Conservation (phyloP, 2,113 vertebrate species). For the Callipepla californica region DNA sequence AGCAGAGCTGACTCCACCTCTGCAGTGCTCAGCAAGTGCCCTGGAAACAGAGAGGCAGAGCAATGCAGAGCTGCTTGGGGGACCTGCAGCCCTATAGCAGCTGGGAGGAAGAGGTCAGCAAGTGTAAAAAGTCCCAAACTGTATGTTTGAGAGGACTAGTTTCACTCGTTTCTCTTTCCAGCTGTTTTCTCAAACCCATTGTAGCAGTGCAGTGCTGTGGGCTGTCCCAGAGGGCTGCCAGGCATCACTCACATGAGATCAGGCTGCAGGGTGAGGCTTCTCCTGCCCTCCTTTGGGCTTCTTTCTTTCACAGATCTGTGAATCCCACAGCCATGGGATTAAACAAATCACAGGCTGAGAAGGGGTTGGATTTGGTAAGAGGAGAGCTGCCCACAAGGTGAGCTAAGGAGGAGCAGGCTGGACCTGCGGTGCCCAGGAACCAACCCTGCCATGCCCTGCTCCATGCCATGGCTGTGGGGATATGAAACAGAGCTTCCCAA, state of each 20-base stretch:
- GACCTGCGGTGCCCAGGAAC: neutral
- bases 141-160: rapidly evolving
- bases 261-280: neutral
- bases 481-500: rapidly evolving
- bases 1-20: conserved; percentile 96
- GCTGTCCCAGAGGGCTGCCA: neutral
- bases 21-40: conserved; percentile 93
- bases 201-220: neutral
- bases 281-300: neutral
- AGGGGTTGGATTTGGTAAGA: neutral
- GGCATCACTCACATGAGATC: neutral
- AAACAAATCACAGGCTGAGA: neutral
- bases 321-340: neutral
- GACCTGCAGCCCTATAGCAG: neutral
- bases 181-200: neutral
- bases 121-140: neutral
- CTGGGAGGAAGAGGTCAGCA: neutral
- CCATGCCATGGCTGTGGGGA: rapidly evolving
- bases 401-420: neutral
- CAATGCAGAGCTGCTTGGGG: neutral
- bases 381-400: neutral
- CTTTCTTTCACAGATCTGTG: neutral
- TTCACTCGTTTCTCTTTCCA: neutral
- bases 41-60: conserved; percentile 72
- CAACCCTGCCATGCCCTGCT: neutral